Evolutionary conservation across 2,888 invertebrate genomes (phyloP), one percentile per base, ranked within the genome.

Genomic region (Protula sp.): DNA sequence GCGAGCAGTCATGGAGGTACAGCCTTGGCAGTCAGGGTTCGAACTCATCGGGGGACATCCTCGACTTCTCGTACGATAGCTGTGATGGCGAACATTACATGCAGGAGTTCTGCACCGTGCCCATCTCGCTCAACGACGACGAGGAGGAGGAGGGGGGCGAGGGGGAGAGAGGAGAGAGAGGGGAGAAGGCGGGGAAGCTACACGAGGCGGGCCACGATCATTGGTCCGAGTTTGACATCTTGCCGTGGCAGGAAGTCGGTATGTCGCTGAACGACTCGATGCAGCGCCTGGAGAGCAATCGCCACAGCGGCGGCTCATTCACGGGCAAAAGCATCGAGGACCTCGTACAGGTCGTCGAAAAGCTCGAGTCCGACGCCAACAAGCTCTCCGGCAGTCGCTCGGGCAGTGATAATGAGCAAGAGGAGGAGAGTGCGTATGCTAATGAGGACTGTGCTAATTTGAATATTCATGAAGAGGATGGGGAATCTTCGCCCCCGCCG

Each of bases 31-130:
- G 77, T 57, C 64, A 64, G 55, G 72, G 77, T 9, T 78, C 78
- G 9, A 77, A 75, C 60, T 78, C 78, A 0, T 78, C 78, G 0
- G 74, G 74, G 26, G 78, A 78, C 61, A 71, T 77, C 59, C 67
- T 78, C 22, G 75, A 78, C 65, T 74, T 78, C 62, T 76, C 76
- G 1, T 77, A 76, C 53, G 77, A 78, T 61, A 76, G 76, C 58
- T 67, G 68, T 26, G 75, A 77, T 54, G 72, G 73, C 30, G 71
- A 71, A 24, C 29, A 19, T 3, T 31, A 50, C 28, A 30, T 59
- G 38, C 29, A 30, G 4, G 59, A 57, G 19, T 54, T 24, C 30
- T 50, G 24, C 3, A 14, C 45, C 9, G 26, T 58, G 22, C 54
- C 54, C 4, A 4, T 50, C 3, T 29, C 59, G 26, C 47, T 57